These are phyloP conservation scores for Indicator indicator DNA, from an alignment of 2,113 vertebrate genomes.

Conservation along the genomic window DNA sequence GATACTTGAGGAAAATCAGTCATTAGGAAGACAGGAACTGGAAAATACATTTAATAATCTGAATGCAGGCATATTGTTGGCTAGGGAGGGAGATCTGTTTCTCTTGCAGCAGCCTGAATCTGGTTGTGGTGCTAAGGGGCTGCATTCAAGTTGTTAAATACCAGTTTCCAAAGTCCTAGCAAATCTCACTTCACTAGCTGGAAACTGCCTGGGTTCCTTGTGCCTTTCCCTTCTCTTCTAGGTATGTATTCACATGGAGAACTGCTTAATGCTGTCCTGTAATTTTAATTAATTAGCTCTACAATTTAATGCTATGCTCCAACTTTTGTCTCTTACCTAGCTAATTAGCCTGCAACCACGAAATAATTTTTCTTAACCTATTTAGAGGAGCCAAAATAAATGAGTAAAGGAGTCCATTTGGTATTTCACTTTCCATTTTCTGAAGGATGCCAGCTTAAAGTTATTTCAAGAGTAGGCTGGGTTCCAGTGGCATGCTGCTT, in stretches of 20 bases:
- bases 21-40: background rate
- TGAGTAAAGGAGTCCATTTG: background rate
- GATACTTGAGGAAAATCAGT: background rate
- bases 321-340: background rate
- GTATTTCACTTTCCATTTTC: background rate
- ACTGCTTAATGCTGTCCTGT: fast-evolving
- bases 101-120: background rate
- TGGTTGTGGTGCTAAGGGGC: background rate
- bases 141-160: background rate
- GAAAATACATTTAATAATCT: background rate
- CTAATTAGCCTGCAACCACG: background rate
- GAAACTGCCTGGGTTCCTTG: background rate
- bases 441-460: background rate
- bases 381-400: background rate
- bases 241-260: background rate
- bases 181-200: background rate
- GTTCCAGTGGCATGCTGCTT: background rate
- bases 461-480: background rate
- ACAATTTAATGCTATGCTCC: background rate
- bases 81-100: background rate
- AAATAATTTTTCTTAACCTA: background rate
- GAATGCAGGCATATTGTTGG: background rate
- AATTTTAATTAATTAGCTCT: background rate
- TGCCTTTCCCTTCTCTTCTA: background rate
- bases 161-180: background rate